These are phyloP conservation scores for Geopemphigus sp. DNA, from an alignment of 1,140 invertebrate species.

Conservation along the genomic window DNA sequence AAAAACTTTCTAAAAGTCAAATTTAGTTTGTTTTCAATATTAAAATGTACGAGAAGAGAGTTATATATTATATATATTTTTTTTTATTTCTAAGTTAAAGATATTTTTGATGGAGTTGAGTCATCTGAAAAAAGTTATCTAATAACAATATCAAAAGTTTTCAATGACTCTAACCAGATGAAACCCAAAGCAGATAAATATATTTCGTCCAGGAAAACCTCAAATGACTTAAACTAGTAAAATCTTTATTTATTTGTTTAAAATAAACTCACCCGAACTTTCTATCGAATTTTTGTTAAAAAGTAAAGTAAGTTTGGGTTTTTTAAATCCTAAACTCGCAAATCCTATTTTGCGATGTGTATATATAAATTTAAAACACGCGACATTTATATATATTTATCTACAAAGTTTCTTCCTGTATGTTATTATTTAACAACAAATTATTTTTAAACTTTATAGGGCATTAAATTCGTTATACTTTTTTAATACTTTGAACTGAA, in stretches of 20 bases:
- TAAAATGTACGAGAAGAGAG: not conserved
- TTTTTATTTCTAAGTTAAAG: not conserved
- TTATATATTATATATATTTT: no score
- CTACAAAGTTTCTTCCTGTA: no score
- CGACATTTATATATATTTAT: no score
- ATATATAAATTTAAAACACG: no score
- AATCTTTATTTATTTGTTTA: not conserved
- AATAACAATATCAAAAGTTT: slow-evolving; percentile 9
- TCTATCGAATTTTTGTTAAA: not conserved
- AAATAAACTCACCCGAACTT: not conserved
- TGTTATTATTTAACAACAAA: no score
- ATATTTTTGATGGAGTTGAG: not conserved
- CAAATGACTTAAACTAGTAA: not conserved
- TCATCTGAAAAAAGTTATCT: not conserved
- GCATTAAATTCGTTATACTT: no score
- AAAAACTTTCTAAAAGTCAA: not conserved
- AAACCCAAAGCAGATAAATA: not conserved
- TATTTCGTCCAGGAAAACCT: not conserved
- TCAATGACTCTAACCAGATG: not conserved
- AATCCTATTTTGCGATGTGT: no score
- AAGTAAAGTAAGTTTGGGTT: not conserved
- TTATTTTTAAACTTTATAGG: no score
- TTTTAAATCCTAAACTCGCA: no score
- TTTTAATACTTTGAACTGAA: no score
- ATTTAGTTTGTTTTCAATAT: not conserved